Base-by-base conservation (phyloP, 92 coral and sea anemone species). In the Plumapathes pennacea region DNA sequence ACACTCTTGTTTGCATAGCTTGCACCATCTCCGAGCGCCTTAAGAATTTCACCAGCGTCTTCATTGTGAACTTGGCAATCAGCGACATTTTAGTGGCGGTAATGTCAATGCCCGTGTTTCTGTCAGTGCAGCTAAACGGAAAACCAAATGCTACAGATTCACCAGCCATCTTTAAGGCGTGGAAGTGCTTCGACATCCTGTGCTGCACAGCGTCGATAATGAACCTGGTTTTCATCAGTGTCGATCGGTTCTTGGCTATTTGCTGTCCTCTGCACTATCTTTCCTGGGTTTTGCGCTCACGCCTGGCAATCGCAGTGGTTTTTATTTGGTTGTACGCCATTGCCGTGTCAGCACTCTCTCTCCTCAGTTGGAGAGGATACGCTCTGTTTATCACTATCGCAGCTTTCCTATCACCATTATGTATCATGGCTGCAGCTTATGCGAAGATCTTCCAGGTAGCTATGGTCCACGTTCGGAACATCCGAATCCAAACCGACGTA, bases 161-260 rank as follows among this genome's bases (percentile, higher is more conserved):
- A 44, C 87, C 89, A 25, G 60, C 60, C 12, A 46, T 84, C 18
- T 88, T 81, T 64, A 63, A 45, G 2, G 51, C 66, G 30, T 67
- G 79, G 78, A 24, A 67, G 44, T 62, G 67, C 36, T 46, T 85
- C 46, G 96, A 88, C 50, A 67, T 77, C 24, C 49, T 83, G 27
- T 63, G 82, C 5, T 73, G 90, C 17, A 72, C 83, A 14, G 86
- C 89, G 0, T 78, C 90, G 11, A 76, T 83, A 11, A 70, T 84
- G 74, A 88, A 80, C 19, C 69, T 88, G n/a, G 79, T 81, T 21
- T 71, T 72, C 36, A 84, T 88, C 25, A 77, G 86, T 47, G 57
- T 88, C 42, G 96, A 88, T 43, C 82, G 96, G 27, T 60, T 84
- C 23, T 56, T 88, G 6, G 96, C 96, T n/a, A 82, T 88, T 32